A percentile compares a stretch with the other conserved stretches of the same genome.
phyloP scores from a whole-genome alignment of 2,888 invertebrate genomes.

The Eugnorisma glareosa region DNA sequence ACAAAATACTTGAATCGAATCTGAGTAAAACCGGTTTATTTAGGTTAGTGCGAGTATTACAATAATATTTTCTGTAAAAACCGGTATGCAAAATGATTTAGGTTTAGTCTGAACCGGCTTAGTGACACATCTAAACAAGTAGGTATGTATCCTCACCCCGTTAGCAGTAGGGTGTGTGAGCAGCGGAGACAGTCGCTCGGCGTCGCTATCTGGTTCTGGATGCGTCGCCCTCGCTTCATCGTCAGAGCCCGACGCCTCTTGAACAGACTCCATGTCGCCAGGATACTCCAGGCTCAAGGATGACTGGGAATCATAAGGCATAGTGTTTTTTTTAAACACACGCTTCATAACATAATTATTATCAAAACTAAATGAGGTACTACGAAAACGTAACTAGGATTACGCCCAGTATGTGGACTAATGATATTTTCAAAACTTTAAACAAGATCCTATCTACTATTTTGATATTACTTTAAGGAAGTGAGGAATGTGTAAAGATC shows the following conservation, averaged over 20 bases:
- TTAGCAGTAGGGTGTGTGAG: slow-evolving; percentile 86
- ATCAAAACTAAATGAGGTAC: neutral
- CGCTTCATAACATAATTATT: neutral
- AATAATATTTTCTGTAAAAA: too few species aligned
- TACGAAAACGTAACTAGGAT: neutral
- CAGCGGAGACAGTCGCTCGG: slow-evolving; percentile 95
- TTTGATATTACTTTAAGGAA: neutral
- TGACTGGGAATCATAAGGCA: slow-evolving; percentile 70
- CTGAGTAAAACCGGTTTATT: too few species aligned
- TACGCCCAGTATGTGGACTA: neutral
- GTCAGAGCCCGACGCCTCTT: slow-evolving; percentile 71
- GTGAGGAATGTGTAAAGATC: neutral
- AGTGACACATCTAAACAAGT: neutral
- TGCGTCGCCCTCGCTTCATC: slow-evolving; percentile 71
- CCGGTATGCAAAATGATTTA: too few species aligned
- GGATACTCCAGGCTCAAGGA: slow-evolving; percentile 80
- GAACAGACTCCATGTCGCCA: slow-evolving; percentile 67
- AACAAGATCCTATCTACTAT: too few species aligned
- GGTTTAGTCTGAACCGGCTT: too few species aligned
- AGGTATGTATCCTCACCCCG: slow-evolving; percentile 62
- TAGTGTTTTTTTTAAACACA: neutral
- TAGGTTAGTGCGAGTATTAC: too few species aligned
- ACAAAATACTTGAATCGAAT: too few species aligned
- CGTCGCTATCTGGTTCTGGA: slow-evolving; percentile 95
- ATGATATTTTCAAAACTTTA: neutral